These are phyloP conservation scores for Crocallis elinguaria DNA, from an alignment of 2,888 invertebrate genomes.

Conservation along the genomic window DNA sequence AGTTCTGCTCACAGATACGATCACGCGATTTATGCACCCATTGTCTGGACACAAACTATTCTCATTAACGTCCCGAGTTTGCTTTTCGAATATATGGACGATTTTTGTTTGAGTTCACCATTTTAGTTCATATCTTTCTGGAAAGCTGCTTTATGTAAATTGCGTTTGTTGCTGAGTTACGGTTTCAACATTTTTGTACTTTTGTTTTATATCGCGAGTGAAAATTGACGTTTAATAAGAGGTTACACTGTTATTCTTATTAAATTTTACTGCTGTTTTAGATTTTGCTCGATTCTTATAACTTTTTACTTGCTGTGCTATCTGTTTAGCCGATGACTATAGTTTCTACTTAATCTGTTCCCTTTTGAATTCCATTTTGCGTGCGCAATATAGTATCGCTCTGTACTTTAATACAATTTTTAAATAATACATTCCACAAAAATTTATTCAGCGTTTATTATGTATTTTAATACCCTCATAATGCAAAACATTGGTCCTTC, in stretches of 20 bases:
- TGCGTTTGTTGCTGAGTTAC: background rate
- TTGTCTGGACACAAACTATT: slow-evolving; percentile 65
- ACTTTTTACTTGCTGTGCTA: too few species aligned
- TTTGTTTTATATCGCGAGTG: background rate
- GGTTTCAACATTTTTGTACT: background rate
- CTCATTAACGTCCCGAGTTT: slow-evolving; percentile 67
- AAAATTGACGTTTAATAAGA: background rate
- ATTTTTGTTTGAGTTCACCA: slow-evolving; percentile 46
- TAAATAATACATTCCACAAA: too few species aligned
- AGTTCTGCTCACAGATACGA: slow-evolving; percentile 68
- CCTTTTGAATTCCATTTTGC: too few species aligned
- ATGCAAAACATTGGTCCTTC: too few species aligned
- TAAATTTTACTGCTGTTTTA: too few species aligned
- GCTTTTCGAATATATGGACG: slow-evolving; percentile 51
- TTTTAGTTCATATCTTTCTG: slow-evolving; percentile 38
- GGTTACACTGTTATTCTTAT: background rate
- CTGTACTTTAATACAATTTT: too few species aligned
- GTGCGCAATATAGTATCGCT: too few species aligned
- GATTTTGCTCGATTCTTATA: too few species aligned
- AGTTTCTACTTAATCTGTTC: too few species aligned
- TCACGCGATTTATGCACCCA: slow-evolving; percentile 74
- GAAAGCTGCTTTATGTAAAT: slow-evolving; percentile 7
- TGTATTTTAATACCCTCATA: too few species aligned
- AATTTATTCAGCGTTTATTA: too few species aligned
- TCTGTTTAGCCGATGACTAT: too few species aligned